Percentiles rank a stretch among this genome's conserved stretches.
Conservation (phyloP, 2,113 vertebrate genomes). For the Megaleporinus macrocephalus region DNA sequence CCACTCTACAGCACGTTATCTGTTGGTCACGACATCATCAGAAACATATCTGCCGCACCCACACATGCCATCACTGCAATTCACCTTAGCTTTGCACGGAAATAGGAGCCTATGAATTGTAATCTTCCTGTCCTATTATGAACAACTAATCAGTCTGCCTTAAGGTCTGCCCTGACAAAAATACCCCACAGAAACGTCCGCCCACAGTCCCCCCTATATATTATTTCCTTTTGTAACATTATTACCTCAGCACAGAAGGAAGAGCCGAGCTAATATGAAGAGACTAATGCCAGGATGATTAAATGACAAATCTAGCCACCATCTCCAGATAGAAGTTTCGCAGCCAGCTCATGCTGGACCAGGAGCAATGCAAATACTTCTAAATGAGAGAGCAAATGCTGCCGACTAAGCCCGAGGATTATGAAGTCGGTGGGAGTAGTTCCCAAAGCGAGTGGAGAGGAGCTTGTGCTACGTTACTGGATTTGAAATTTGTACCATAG, state of each 20-base stretch:
- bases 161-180: slow-evolving; percentile 44
- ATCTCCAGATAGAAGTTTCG: slow-evolving; percentile 40
- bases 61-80: no score
- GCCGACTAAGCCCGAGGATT: neutral
- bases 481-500: neutral
- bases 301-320: slow-evolving; percentile 49
- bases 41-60: no score
- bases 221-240: slow-evolving; percentile 51
- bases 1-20: no score
- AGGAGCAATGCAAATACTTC: slow-evolving; percentile 20
- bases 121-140: no score
- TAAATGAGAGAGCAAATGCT: slow-evolving; percentile 27
- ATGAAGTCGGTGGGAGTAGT: neutral
- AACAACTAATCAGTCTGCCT: neutral
- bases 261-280: slow-evolving; percentile 41
- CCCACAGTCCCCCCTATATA: slow-evolving; percentile 42
- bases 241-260: slow-evolving; percentile 42
- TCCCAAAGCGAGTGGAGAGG: neutral
- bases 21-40: no score
- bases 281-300: slow-evolving; percentile 55
- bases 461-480: neutral
- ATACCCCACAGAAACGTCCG: slow-evolving; percentile 42
- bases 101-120: no score
- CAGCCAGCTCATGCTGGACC: neutral
- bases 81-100: no score